These are phyloP conservation scores for Channa argus DNA, from an alignment of 2,113 vertebrate genomes.

Conservation along the genomic window DNA sequence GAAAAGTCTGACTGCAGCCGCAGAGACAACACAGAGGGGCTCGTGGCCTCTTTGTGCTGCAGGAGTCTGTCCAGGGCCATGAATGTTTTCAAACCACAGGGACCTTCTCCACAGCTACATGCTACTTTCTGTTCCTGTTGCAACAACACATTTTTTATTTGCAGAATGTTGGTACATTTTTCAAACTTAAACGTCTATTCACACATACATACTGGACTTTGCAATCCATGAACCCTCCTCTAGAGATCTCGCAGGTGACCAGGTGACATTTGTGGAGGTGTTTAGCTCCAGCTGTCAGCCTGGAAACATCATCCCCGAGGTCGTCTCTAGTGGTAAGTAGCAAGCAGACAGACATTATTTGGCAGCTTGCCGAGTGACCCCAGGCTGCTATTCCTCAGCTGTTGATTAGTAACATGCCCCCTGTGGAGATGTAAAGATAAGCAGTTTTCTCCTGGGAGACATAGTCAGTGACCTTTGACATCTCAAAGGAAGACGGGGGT, in stretches of 20 bases:
- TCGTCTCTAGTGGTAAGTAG: slow-evolving; percentile 37
- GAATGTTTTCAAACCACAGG: slow-evolving; percentile 34
- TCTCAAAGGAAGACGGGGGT: neutral
- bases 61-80: slow-evolving; percentile 22
- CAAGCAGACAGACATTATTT: slow-evolving; percentile 43
- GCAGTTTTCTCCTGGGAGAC: slow-evolving; percentile 8
- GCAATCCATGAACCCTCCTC: neutral
- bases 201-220: too few relatives aligned
- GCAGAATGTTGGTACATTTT: too few relatives aligned
- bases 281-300: slow-evolving; percentile 29
- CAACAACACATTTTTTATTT: slow-evolving; percentile 29
- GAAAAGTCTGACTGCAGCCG: slow-evolving; percentile 68
- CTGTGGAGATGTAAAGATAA: slow-evolving; percentile 12
- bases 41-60: slow-evolving; percentile 33
- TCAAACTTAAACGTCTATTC: too few relatives aligned
- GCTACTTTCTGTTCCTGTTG: neutral
- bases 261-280: neutral
- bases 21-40: slow-evolving; percentile 37
- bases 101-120: slow-evolving; percentile 26
- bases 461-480: slow-evolving; percentile 42
- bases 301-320: slow-evolving; percentile 3
- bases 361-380: slow-evolving; percentile 49
- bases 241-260: slow-evolving; percentile 27
- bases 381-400: slow-evolving; percentile 52
- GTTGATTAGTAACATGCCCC: slow-evolving; percentile 30